Evolutionary conservation across 2,113 vertebrate genomes (phyloP).

Genomic region (Cyprinodon brontotheroides): DNA sequence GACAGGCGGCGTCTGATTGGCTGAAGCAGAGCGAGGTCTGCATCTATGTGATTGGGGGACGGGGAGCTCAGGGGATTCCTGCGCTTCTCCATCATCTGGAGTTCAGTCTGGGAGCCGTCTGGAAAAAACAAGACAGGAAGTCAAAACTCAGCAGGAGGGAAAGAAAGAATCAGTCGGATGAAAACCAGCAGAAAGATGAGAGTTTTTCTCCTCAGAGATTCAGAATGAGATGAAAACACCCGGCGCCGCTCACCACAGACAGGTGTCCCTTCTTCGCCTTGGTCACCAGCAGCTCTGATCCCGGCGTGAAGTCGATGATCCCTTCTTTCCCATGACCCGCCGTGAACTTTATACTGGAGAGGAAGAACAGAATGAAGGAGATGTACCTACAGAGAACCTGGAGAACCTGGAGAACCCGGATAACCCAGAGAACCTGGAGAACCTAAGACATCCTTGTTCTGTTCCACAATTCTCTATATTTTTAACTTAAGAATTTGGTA

Average conservation of each 20-base stretch:
- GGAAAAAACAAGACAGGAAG: conserved; percentile 5
- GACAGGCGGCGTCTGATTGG: conserved; percentile 71
- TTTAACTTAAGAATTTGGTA: no score
- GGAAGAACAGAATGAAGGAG: conserved; percentile 1
- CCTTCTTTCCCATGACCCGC: conserved; percentile 92
- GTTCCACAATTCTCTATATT: no score
- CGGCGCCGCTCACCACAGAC: conserved; percentile 88
- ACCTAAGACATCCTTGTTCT: no score
- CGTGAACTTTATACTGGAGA: conserved; percentile 88
- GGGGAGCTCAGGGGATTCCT: conserved; percentile 43
- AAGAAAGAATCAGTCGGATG: background rate
- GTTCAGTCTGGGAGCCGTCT: conserved; percentile 96
- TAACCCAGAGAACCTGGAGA: no score
- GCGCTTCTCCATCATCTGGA: conserved; percentile 88
- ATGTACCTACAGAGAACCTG: background rate
- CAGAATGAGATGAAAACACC: background rate
- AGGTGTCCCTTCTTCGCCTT: conserved; percentile 96
- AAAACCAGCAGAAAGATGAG: background rate
- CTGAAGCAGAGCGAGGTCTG: conserved; percentile 60
- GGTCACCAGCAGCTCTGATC: conserved; percentile 91
- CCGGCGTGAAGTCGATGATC: conserved; percentile 92
- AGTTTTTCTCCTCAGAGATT: background rate
- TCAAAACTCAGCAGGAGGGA: background rate
- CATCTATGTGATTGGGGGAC: conserved; percentile 63
- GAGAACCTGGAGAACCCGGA: no score